phyloP scores from a whole-genome alignment of 2,888 invertebrate species.

The Nesidiocoris tenuis region DNA sequence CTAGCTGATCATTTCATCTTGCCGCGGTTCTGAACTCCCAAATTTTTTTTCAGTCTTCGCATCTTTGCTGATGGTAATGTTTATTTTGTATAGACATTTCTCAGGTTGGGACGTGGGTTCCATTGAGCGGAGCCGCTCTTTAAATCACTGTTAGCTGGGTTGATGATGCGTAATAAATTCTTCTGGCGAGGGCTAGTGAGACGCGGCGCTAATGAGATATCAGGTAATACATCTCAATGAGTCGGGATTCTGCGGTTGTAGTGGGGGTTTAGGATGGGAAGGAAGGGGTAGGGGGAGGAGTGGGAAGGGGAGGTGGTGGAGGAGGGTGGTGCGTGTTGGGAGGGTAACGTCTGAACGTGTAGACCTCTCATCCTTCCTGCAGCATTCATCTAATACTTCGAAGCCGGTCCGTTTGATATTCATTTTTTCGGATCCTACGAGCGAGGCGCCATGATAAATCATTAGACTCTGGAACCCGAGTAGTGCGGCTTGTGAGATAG shows the following conservation, averaged over 20 bases:
- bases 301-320: neutral
- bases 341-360: neutral
- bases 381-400: neutral
- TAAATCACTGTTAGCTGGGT: conserved; percentile 31
- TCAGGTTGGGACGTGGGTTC: too few species aligned
- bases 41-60: too few species aligned
- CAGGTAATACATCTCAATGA: conserved; percentile 33
- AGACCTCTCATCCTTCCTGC: neutral
- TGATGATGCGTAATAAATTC: conserved; percentile 32
- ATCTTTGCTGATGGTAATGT: too few species aligned
- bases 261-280: neutral
- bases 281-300: too few species aligned
- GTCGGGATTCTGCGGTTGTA: neutral
- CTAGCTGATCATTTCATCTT: too few species aligned
- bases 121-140: conserved; percentile 15
- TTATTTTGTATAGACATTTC: too few species aligned
- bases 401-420: conserved; percentile 23
- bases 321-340: neutral
- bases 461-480: neutral
- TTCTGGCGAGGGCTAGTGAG: conserved; percentile 5
- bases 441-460: conserved; percentile 31
- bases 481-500: neutral
- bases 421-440: conserved; percentile 12
- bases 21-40: too few species aligned
- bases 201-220: conserved; percentile 23